Evolutionary conservation across 2,797 vertebrate species (phyloP), one percentile per base, ranked within the genome.

Genomic region (Parambassis ranga): DNA sequence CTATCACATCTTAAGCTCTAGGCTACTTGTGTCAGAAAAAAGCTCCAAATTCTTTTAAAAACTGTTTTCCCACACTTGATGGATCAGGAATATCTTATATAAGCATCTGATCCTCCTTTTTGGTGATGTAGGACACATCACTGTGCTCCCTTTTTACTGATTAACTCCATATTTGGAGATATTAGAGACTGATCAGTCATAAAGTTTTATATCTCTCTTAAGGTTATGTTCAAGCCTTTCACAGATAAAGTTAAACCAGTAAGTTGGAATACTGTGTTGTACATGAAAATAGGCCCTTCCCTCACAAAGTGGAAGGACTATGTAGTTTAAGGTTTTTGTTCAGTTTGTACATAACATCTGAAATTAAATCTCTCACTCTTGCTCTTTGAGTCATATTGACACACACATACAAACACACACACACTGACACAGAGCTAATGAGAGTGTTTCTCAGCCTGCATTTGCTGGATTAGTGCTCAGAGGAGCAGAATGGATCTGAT

Each of bases 381-480:
- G 35, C 14, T 51, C 36, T 42, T 27, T 56, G 33, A 43, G 16
- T 44, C 42, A 33, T 26, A 55, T 48, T 62, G 23, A 60, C 41
- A 19, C 11, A 35, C 49, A 48, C 30, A n/a, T n/a, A n/a, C n/a
- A n/a, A n/a, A n/a, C n/a, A n/a, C n/a, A n/a, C n/a, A n/a, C n/a
- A n/a, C n/a, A 41, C 43, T 35, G 20, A 62, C 47, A 33, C 18
- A 4, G 24, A 11, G 24, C 77, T 86, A 83, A 86, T 83, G 75
- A 83, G 76, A 48, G 60, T 55, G 71, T 85, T 88, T 85, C 82
- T 85, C 81, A 88, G 65, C 71, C 75, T 27, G 58, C 0, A 26
- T 57, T 66, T 30, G 71, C 46, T 52, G 71, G 80, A 82, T 88
- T 82, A 81, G 33, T 41, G 5, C 70, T 69, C 43, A 30, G 32